Percentiles rank a stretch among this genome's conserved stretches.
These are phyloP conservation scores for Watsonalla cultraria DNA, from an alignment of 2,888 invertebrate genomes.

Conservation along the genomic window DNA sequence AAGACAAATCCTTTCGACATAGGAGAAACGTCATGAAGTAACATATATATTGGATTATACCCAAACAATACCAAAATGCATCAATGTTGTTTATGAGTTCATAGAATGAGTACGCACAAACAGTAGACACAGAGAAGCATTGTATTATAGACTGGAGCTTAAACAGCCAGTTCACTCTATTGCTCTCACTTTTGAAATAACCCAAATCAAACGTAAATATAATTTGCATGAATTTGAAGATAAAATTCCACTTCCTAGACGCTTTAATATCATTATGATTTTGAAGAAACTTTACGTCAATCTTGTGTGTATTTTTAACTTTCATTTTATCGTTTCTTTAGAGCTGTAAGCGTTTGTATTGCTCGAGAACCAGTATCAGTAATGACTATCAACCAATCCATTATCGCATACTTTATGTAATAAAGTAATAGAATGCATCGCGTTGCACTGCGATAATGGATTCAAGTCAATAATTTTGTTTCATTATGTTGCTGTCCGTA, in stretches of 20 bases:
- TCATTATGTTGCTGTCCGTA: too few relatives aligned
- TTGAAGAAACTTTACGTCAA: neutral
- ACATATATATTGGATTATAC: neutral
- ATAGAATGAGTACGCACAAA: neutral
- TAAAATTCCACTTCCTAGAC: neutral
- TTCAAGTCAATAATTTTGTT: too few relatives aligned
- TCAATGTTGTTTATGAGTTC: neutral
- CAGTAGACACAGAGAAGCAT: neutral
- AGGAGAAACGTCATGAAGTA: neutral
- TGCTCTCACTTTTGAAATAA: conserved; percentile 1
- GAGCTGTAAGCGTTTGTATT: too few relatives aligned
- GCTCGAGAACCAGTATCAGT: too few relatives aligned
- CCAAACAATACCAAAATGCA: neutral
- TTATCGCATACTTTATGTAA: too few relatives aligned
- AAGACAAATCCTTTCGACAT: neutral
- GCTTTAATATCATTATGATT: neutral
- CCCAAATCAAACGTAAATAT: conserved; percentile 4
- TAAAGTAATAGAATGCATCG: too few relatives aligned
- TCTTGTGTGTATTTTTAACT: too few relatives aligned
- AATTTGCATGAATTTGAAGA: conserved; percentile 3
- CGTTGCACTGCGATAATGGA: too few relatives aligned
- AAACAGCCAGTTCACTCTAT: neutral
- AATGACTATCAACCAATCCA: too few relatives aligned
- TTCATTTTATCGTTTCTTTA: too few relatives aligned
- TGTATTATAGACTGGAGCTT: neutral